Conservation (phyloP, 2,797 vertebrate species). For the Megalops cyprinoides region DNA sequence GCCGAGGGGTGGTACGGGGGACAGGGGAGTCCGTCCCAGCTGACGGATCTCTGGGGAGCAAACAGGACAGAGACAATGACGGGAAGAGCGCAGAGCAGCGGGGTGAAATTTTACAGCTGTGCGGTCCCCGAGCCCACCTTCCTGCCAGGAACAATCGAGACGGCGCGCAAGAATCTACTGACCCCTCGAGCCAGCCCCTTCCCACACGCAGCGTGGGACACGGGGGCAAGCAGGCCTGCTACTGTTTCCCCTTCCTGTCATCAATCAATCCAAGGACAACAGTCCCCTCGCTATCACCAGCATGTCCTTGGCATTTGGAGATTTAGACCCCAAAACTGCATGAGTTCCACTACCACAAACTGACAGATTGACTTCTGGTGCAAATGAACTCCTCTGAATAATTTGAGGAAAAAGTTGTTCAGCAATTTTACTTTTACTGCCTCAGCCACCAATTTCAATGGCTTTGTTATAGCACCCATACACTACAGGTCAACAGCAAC, state of each 20-base stretch:
- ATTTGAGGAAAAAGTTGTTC: too few relatives aligned
- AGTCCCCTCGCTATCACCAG: neutral
- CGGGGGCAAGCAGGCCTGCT: neutral
- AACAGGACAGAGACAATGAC: constrained; percentile 70
- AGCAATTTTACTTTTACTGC: too few relatives aligned
- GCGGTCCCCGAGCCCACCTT: neutral
- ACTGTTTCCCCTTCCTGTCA: constrained; percentile 4
- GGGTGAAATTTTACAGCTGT: constrained; percentile 8
- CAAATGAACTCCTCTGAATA: too few relatives aligned
- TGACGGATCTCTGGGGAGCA: constrained; percentile 62
- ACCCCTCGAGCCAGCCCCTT: neutral
- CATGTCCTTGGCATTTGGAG: neutral
- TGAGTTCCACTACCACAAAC: too few relatives aligned
- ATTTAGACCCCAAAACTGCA: too few relatives aligned
- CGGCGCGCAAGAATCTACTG: neutral
- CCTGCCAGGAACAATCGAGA: neutral
- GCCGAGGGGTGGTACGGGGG: constrained; percentile 20
- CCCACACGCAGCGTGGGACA: constrained; percentile 1
- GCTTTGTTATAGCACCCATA: too few relatives aligned
- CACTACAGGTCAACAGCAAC: too few relatives aligned
- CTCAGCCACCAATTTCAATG: too few relatives aligned
- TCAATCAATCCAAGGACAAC: neutral
- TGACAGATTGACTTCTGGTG: too few relatives aligned
- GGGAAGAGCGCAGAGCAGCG: constrained; percentile 61
- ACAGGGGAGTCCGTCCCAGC: constrained; percentile 58